Evolutionary conservation across 2,888 invertebrate genomes (phyloP).

Genomic region (Carterocephalus palaemon): DNA sequence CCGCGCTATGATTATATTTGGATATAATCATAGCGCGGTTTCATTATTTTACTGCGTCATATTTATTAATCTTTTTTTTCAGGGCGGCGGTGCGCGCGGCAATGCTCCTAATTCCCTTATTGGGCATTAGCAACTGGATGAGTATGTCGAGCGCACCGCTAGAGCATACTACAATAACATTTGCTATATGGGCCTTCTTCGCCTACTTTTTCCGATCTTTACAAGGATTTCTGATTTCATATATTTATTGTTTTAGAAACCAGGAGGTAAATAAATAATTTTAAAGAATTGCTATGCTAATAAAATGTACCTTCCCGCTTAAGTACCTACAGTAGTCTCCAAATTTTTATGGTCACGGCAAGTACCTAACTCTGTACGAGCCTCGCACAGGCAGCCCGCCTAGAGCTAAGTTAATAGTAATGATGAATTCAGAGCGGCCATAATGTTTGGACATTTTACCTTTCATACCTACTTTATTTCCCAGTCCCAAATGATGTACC

Average conservation of each 20-base stretch:
- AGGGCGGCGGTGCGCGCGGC: conserved; percentile 91
- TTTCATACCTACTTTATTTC: no score
- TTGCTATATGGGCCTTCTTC: conserved; percentile 88
- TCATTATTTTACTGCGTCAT: no score
- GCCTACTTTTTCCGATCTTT: conserved; percentile 90
- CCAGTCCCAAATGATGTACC: no score
- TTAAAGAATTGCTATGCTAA: not conserved
- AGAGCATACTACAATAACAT: conserved; percentile 82
- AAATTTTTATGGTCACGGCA: not conserved
- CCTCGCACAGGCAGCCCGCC: no score
- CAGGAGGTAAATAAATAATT: conserved; percentile 82
- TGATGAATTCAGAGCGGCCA: no score
- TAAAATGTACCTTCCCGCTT: not conserved
- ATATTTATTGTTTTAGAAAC: conserved; percentile 90
- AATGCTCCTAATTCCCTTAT: conserved; percentile 85
- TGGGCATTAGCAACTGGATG: conserved; percentile 89
- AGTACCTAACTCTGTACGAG: no score
- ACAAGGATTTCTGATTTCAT: conserved; percentile 89
- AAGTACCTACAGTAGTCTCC: not conserved
- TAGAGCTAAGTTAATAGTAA: no score
- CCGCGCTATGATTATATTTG: no score
- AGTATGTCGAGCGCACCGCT: conserved; percentile 85
- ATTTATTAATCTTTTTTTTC: conserved; percentile 21
- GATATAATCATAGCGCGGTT: no score
- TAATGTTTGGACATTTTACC: no score